Evolutionary conservation across 1,140 invertebrate species (phyloP), one percentile per base, ranked within the genome.

Genomic region (Papilio helenus): DNA sequence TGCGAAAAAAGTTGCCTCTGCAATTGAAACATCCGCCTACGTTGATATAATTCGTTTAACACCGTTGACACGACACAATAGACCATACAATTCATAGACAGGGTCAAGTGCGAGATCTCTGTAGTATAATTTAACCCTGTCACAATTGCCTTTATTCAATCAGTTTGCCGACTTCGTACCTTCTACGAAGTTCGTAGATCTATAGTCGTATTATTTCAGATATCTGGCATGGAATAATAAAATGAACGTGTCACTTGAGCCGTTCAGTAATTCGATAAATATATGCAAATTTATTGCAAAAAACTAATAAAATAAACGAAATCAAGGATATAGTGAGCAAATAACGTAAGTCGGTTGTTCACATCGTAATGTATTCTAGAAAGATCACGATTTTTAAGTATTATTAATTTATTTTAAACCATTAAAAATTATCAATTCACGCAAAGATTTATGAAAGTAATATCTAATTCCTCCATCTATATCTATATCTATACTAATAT

Each of bases 101-200:
- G 86, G 90, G 90, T 91, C 90, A 92, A 91, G 89, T 91, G 84
- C 86, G 84, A 87, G 89, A 90, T 87, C 88, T 85, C 85, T 23
- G 58, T 85, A 84, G 84, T 86, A 79, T 89, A 88, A 87, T 87
- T 86, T 83, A 79, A 83, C 77, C 76, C 81, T 79, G 79, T 76
- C 79, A 81, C 87, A 89, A 87, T 87, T 85, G 87, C 76, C 68
- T 79, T 83, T 80, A 79, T 83, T 49, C 72, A 74, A 83, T 72
- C 51, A 61, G 34, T 68, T 51, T 18, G 23, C 58, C 58, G 55
- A 61, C 23, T 20, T 39, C 5, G 55, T 20, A 58, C 55, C 55
- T 20, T 58, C 55, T 58, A 58, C 55, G 20, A 20, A 8, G 5
- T 73, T 73, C n/a, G 44, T 26, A 73, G 20, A 23, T 73, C 72